These are phyloP conservation scores for Paralichthys olivaceus DNA, from an alignment of 2,113 vertebrate species.

Conservation along the genomic window DNA sequence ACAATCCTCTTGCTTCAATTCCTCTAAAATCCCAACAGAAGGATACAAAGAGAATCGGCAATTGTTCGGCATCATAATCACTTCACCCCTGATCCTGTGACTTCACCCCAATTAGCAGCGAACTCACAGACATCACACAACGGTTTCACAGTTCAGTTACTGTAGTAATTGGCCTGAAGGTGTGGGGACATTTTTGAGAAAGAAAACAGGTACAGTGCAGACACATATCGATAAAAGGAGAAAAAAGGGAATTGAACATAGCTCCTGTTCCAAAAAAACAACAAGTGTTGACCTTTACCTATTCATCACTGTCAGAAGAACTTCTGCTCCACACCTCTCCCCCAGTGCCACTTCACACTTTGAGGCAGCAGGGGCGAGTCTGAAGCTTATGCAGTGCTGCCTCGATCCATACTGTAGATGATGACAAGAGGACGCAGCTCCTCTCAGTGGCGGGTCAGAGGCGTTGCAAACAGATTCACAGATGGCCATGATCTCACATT, in stretches of 20 bases:
- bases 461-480: conserved; percentile 31
- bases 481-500: conserved; percentile 48
- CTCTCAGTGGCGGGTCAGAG: conserved; percentile 41
- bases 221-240: not conserved
- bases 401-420: not conserved
- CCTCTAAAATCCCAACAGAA: not conserved
- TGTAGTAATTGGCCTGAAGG: not conserved
- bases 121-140: not conserved
- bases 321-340: conserved; percentile 8
- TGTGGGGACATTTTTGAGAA: not conserved
- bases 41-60: not conserved
- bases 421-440: conserved; percentile 40
- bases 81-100: not conserved
- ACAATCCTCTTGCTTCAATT: not conserved
- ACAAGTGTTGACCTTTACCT: not conserved
- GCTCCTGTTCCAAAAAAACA: not conserved
- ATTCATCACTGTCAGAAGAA: conserved; percentile 6
- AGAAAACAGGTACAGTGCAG: not conserved
- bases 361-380: conserved; percentile 1
- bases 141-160: not conserved
- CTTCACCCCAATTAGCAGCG: not conserved
- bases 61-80: not conserved
- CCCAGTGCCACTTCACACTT: conserved; percentile 13
- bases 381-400: conserved; percentile 44
- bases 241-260: not conserved